A percentile compares a stretch with the other conserved stretches of the same genome.
Evolutionary conservation across 2,888 invertebrate species (phyloP).

Genomic region (Cyclophora punctaria): DNA sequence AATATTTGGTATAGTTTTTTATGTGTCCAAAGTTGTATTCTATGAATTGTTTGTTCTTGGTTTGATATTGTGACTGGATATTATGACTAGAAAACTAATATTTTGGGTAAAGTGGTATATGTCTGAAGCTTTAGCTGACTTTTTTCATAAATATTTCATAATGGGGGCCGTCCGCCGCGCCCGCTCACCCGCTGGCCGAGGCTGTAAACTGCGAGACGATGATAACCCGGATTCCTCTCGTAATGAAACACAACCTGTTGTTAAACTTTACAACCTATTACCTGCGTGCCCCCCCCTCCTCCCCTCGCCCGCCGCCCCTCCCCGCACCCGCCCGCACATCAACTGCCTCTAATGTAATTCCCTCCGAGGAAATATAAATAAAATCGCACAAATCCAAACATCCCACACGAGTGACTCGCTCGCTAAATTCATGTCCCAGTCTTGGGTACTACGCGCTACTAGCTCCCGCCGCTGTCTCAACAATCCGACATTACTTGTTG

Average conservation of each 20-base stretch:
- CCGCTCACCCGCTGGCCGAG: not conserved
- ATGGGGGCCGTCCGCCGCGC: not conserved
- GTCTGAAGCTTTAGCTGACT: too few species aligned
- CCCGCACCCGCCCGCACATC: not conserved
- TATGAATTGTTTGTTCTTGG: too few species aligned
- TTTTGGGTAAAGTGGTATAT: too few species aligned
- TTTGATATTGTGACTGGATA: too few species aligned
- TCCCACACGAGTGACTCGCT: not conserved
- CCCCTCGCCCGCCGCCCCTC: slow-evolving; percentile 4
- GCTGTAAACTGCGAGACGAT: slow-evolving; percentile 10
- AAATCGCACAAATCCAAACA: slow-evolving; percentile 5
- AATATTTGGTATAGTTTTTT: too few species aligned
- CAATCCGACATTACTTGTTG: too few species aligned
- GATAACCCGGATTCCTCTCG: slow-evolving; percentile 10
- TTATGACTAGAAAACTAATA: too few species aligned
- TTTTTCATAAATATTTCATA: too few species aligned
- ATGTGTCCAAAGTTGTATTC: too few species aligned
- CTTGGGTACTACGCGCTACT: not conserved
- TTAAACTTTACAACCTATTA: slow-evolving; percentile 23
- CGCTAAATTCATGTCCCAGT: not conserved
- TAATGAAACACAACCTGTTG: slow-evolving; percentile 16
- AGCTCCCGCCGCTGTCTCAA: too few species aligned
- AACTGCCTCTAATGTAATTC: slow-evolving; percentile 5
- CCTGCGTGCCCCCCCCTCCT: slow-evolving; percentile 4
- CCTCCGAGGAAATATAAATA: slow-evolving; percentile 9